Conservation (phyloP, 1,140 invertebrate genomes). For the Leptopilina boulardi region DNA sequence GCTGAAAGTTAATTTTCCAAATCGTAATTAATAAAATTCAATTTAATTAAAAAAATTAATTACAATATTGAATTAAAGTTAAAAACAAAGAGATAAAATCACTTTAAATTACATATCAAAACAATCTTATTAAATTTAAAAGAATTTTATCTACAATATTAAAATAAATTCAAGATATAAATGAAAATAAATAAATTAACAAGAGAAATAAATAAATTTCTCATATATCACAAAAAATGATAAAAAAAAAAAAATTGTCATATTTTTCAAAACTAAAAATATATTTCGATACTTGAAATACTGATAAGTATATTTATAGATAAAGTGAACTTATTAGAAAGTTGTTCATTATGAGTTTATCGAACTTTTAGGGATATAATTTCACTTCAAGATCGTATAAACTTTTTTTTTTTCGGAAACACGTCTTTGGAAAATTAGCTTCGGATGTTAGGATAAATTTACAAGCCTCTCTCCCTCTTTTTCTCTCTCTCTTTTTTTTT, state of each 20-base stretch:
- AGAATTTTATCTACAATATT: no score
- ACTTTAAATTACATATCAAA: no score
- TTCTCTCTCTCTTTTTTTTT: not conserved
- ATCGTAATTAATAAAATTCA: no score
- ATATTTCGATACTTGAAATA: not conserved
- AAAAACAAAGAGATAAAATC: no score
- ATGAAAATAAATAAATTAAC: no score
- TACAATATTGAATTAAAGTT: no score
- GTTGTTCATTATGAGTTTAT: not conserved
- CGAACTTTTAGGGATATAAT: not conserved
- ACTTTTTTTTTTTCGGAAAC: not conserved
- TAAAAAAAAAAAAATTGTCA: not conserved
- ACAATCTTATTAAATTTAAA: no score
- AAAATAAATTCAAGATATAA: no score
- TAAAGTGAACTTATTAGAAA: not conserved
- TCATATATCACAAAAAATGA: not conserved
- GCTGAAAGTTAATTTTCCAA: not conserved
- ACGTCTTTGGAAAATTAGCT: constrained; percentile 25
- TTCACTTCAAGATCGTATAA: not conserved
- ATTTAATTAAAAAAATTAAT: no score
- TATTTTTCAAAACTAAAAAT: not conserved
- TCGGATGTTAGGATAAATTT: not conserved
- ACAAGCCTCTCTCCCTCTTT: not conserved
- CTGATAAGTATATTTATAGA: not conserved
- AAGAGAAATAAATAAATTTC: no score